Percentiles rank a stretch among this genome's conserved stretches.
phyloP scores from a whole-genome alignment of 2,888 invertebrate genomes.

The Lasioglossum zephyrum region DNA sequence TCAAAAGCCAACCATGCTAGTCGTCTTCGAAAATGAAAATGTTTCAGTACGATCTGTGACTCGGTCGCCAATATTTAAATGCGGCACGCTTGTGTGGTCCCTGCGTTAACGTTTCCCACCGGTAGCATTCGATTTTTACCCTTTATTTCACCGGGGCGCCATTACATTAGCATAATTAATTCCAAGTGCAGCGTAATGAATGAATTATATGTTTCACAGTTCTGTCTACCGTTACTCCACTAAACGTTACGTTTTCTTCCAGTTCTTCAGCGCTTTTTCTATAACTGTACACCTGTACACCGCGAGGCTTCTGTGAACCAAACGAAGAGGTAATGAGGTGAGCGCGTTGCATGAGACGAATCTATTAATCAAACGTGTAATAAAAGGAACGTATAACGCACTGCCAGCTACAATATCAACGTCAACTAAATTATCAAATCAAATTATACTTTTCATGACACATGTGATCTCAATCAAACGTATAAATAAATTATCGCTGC shows the following conservation, averaged over 20 bases:
- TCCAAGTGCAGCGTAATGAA: constrained; percentile 16
- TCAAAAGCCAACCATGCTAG: not conserved
- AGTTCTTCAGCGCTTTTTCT: constrained; percentile 31
- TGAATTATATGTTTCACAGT: constrained; percentile 34
- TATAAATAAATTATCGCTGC: not conserved
- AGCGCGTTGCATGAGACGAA: not conserved
- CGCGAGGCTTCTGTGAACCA: not conserved
- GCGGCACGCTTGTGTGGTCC: not conserved
- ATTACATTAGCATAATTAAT: constrained; percentile 41
- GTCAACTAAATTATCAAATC: not conserved
- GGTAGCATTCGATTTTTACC: not conserved
- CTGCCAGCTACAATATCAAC: not conserved
- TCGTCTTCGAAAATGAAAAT: not conserved
- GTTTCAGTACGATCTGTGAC: not conserved
- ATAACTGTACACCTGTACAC: constrained; percentile 27
- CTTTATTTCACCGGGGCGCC: not conserved
- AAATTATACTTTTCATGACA: not conserved
- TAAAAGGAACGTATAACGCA: not conserved
- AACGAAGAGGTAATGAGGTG: constrained; percentile 13
- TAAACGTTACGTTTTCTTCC: constrained; percentile 22
- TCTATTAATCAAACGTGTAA: constrained; percentile 7
- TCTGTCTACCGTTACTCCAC: constrained; percentile 49
- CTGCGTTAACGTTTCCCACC: not conserved
- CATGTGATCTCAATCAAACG: not conserved
- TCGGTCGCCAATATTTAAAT: not conserved